Percentiles rank a stretch among this genome's conserved stretches.
Conservation (phyloP, 2,797 vertebrate species). For the Acropternis orthonyx region DNA sequence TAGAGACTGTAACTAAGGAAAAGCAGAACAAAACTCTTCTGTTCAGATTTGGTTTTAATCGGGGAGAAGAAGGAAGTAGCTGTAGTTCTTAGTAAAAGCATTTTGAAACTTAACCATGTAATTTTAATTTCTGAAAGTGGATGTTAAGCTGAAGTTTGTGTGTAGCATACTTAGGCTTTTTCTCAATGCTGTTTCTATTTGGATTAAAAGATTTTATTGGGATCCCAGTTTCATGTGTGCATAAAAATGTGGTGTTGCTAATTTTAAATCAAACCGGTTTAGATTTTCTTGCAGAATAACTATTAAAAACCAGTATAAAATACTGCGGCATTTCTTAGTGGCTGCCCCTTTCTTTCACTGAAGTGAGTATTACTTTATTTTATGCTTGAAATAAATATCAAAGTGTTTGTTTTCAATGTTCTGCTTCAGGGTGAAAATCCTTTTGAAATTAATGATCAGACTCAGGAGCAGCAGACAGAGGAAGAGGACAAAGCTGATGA, state of each 20-base stretch:
- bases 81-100: background rate
- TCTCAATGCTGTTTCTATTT: background rate
- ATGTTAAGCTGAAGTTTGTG: background rate
- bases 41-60: background rate
- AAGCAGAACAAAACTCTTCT: background rate
- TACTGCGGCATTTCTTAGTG: background rate
- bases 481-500: conserved; percentile 75
- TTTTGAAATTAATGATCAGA: conserved; percentile 78
- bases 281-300: background rate
- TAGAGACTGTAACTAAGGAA: background rate
- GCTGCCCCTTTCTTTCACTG: background rate
- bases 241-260: background rate
- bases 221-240: background rate
- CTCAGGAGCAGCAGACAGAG: conserved; percentile 73
- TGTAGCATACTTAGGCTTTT: background rate
- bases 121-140: background rate
- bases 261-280: background rate
- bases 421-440: conserved; percentile 84
- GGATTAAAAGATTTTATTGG: background rate
- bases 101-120: background rate
- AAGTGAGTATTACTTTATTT: background rate
- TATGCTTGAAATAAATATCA: background rate
- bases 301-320: background rate
- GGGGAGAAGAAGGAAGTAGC: background rate
- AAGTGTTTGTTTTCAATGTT: background rate